Conservation (phyloP, 2,797 vertebrate genomes). For the Coregonus sp. region DNA sequence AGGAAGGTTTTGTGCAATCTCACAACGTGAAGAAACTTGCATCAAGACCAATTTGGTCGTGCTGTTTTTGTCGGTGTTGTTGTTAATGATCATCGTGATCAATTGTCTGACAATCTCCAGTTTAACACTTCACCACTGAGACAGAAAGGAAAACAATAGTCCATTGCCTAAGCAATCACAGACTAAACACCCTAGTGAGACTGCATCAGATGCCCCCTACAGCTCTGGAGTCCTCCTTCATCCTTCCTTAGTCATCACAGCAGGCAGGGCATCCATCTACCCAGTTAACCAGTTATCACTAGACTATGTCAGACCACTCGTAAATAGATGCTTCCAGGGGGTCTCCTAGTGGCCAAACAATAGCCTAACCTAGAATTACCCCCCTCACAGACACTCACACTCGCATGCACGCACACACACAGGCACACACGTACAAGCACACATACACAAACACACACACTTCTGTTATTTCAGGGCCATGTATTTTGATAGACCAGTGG, state of each 20-base stretch:
- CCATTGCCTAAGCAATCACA: not conserved
- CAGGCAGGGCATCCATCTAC: slow-evolving; percentile 14
- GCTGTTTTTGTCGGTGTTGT: not conserved
- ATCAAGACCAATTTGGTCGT: not conserved
- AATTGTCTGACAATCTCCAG: not conserved
- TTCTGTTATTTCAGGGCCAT: slow-evolving; percentile 27
- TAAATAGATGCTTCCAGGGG: slow-evolving; percentile 56
- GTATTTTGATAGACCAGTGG: slow-evolving; percentile 49
- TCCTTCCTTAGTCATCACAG: slow-evolving; percentile 23
- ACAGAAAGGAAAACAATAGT: not conserved
- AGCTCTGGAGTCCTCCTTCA: not conserved
- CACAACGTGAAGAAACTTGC: not conserved
- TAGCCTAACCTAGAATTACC: slow-evolving; percentile 20
- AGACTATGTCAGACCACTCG: slow-evolving; percentile 50
- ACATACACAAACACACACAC: not conserved
- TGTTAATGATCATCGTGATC: not conserved
- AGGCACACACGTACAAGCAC: not conserved
- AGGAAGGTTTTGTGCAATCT: no score
- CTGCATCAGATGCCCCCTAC: not conserved
- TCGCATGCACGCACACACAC: not conserved
- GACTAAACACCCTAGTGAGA: not conserved
- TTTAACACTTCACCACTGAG: not conserved
- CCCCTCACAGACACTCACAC: not conserved
- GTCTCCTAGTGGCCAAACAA: slow-evolving; percentile 49
- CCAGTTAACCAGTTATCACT: slow-evolving; percentile 31